phyloP scores from a whole-genome alignment of 2,113 vertebrate genomes.

The Poecilia latipinna region DNA sequence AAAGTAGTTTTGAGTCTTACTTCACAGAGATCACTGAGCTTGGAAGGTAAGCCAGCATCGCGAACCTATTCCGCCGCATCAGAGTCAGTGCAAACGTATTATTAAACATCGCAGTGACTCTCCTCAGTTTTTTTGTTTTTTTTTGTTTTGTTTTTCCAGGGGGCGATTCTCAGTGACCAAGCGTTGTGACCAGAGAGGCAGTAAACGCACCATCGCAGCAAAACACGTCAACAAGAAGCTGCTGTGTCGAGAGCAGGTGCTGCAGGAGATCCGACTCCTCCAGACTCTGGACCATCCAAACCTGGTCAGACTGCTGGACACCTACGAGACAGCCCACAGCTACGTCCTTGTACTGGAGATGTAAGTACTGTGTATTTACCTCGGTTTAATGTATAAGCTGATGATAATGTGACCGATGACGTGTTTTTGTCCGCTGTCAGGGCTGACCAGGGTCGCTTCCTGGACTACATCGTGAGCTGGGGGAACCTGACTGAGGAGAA shows the following conservation, averaged over 20 bases:
- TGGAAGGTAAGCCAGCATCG: constrained; percentile 84
- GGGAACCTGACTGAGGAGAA: constrained; percentile 97
- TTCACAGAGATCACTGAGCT: constrained; percentile 95
- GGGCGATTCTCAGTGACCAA: constrained; percentile 97
- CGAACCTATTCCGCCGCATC: constrained; percentile 4
- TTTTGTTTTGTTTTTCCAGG: constrained; percentile 64
- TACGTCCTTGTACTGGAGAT: constrained; percentile 93
- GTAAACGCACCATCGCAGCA: constrained; percentile 89
- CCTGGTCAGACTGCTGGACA: constrained; percentile 91
- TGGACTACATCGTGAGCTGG: constrained; percentile 97
- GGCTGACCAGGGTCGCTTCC: constrained; percentile 95
- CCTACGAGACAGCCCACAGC: constrained; percentile 91
- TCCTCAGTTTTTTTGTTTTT: neutral
- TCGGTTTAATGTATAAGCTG: neutral
- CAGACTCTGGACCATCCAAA: constrained; percentile 93
- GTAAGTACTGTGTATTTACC: constrained; percentile 74
- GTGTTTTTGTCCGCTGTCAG: constrained; percentile 67
- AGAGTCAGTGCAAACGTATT: constrained; percentile 11
- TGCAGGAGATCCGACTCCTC: constrained; percentile 91
- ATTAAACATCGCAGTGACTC: neutral
- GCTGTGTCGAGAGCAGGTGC: constrained; percentile 95
- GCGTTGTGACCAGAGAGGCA: constrained; percentile 93
- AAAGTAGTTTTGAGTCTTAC: constrained; percentile 91
- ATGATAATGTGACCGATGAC: neutral
- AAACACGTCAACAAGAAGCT: constrained; percentile 97